phyloP scores from a whole-genome alignment of 2,888 invertebrate genomes.

The Oligia fasciuncula region DNA sequence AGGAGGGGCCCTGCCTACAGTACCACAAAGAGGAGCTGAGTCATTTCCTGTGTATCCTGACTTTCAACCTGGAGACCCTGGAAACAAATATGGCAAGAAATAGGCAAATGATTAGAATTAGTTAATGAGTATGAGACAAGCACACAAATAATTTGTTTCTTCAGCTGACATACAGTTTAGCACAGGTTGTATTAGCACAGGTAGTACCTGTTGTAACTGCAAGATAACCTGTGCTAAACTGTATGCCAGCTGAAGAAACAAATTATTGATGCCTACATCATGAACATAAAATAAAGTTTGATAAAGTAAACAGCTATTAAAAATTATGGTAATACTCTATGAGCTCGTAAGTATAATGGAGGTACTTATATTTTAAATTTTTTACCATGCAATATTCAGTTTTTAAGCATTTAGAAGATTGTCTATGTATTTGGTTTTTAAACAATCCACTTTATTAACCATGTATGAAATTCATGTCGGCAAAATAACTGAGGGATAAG shows the following conservation, averaged over 20 bases:
- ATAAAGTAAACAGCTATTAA: neutral
- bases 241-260: too few species aligned
- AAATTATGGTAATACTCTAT: neutral
- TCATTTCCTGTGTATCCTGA: slow-evolving; percentile 91
- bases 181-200: neutral
- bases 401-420: neutral
- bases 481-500: neutral
- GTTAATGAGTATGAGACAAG: neutral
- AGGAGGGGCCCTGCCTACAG: slow-evolving; percentile 78
- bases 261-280: neutral
- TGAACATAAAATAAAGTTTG: neutral
- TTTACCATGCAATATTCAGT: neutral
- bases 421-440: neutral
- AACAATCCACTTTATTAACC: too few species aligned
- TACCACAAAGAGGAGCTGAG: slow-evolving; percentile 75
- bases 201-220: too few species aligned
- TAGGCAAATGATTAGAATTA: slow-evolving; percentile 46
- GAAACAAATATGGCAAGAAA: slow-evolving; percentile 64
- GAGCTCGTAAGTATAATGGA: neutral
- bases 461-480: neutral
- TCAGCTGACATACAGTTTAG: neutral
- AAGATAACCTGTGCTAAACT: too few species aligned
- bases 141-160: neutral
- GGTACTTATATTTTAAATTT: neutral
- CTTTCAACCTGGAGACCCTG: slow-evolving; percentile 87